Evolutionary conservation across 2,888 invertebrate genomes (phyloP).

Genomic region (Ctena decussata): DNA sequence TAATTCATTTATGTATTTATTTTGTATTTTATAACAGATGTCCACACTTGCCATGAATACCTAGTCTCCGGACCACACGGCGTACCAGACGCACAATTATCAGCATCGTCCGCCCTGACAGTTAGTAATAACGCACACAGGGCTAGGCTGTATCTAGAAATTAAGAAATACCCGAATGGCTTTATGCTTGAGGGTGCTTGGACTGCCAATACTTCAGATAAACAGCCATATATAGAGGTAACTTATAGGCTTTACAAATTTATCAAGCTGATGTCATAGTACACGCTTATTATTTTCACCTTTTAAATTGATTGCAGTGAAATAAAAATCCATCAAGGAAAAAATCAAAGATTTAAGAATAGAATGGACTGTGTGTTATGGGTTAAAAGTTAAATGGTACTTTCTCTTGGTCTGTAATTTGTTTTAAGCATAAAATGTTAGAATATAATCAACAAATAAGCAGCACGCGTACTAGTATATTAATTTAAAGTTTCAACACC

Average conservation of each 20-base stretch:
- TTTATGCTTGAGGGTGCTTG: slow-evolving; percentile 68
- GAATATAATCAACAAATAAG: too few species aligned
- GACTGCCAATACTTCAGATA: slow-evolving; percentile 62
- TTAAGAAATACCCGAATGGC: slow-evolving; percentile 49
- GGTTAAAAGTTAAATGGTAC: too few species aligned
- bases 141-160: slow-evolving; percentile 55
- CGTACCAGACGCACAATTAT: slow-evolving; percentile 63
- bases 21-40: slow-evolving; percentile 33
- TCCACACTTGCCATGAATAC: slow-evolving; percentile 66
- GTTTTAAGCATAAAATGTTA: too few species aligned
- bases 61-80: slow-evolving; percentile 70
- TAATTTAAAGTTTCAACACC: too few species aligned
- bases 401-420: too few species aligned
- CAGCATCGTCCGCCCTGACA: slow-evolving; percentile 60
- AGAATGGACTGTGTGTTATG: too few species aligned
- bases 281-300: too few species aligned
- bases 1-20: background rate
- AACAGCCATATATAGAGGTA: slow-evolving; percentile 69
- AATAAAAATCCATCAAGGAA: too few species aligned
- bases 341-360: too few species aligned
- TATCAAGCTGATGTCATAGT: too few species aligned
- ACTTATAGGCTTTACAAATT: background rate
- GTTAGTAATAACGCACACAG: slow-evolving; percentile 63
- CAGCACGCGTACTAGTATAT: too few species aligned
- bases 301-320: too few species aligned